Evolutionary conservation across 2,797 vertebrate genomes (phyloP).

Genomic region (Apogon talboti): DNA sequence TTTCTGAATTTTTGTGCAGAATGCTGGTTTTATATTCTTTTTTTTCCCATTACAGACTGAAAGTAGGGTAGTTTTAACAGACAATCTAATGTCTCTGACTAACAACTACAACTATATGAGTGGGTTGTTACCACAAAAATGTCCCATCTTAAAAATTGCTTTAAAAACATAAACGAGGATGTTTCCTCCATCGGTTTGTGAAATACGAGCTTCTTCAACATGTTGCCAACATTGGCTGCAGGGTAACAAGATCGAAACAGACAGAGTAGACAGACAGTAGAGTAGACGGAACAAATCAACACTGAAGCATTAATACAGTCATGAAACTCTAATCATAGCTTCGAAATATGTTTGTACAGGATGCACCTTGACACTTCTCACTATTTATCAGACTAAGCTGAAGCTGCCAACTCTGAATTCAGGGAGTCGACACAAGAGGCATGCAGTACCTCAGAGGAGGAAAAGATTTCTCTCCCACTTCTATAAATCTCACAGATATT

Average conservation of each 20-base stretch:
- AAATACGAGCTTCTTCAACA: conserved; percentile 16
- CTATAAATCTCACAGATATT: conserved; percentile 79
- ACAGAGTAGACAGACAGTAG: conserved; percentile 9
- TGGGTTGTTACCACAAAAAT: no score
- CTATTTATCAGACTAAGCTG: conserved; percentile 21
- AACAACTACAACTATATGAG: no score
- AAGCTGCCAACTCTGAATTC: conserved; percentile 40
- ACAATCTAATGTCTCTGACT: no score
- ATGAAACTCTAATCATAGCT: conserved; percentile 16
- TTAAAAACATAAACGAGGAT: conserved; percentile 7
- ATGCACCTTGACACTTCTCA: conserved; percentile 19
- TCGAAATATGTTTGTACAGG: conserved; percentile 32
- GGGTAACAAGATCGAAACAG: conserved; percentile 11
- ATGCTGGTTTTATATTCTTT: not conserved
- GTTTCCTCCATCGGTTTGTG: conserved; percentile 11
- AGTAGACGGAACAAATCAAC: conserved; percentile 3
- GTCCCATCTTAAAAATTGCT: not conserved
- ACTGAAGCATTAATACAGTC: conserved; percentile 11
- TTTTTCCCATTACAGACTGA: no score
- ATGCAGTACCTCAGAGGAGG: conserved; percentile 34
- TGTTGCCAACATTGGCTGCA: not conserved
- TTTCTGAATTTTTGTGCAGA: conserved; percentile 10
- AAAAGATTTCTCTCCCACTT: conserved; percentile 48
- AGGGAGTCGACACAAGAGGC: conserved; percentile 27
- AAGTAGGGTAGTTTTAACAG: no score